phyloP scores from a whole-genome alignment of 2,797 vertebrate genomes.

The Alauda arvensis region DNA sequence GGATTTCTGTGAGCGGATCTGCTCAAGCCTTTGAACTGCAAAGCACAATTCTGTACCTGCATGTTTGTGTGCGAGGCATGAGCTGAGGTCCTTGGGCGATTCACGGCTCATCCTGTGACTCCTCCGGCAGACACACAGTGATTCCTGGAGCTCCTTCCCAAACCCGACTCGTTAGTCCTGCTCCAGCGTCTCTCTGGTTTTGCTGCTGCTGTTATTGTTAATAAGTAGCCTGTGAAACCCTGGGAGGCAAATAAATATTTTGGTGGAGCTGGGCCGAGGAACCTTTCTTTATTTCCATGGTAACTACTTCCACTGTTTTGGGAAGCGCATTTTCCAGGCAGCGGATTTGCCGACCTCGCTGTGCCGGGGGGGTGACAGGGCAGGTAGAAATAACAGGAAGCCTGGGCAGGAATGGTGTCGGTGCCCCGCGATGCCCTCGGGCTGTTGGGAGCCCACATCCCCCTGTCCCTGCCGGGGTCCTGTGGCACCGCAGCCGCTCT shows the following conservation, averaged over 20 bases:
- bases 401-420: accelerated
- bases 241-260: slow-evolving; percentile 54
- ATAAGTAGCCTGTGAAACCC: slow-evolving; percentile 29
- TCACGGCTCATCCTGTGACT: neutral
- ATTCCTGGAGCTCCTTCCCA: slow-evolving; percentile 18
- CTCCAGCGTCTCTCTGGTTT: neutral
- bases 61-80: neutral
- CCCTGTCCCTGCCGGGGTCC: accelerated
- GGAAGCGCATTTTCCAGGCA: slow-evolving; percentile 65
- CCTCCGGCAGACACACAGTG: neutral
- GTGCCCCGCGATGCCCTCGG: neutral
- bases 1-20: neutral
- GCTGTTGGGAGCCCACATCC: neutral
- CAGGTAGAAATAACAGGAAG: neutral
- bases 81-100: neutral
- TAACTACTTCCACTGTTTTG: slow-evolving; percentile 58
- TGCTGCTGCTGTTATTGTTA: slow-evolving; percentile 30
- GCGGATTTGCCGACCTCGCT: slow-evolving; percentile 30
- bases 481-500: accelerated
- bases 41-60: neutral
- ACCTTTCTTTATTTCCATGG: slow-evolving; percentile 75
- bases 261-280: slow-evolving; percentile 62
- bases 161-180: slow-evolving; percentile 19
- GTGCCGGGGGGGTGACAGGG: slow-evolving; percentile 12
- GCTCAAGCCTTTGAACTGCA: neutral